Evolutionary conservation across 1,140 invertebrate species (phyloP).

Genomic region (Drosophila ogumai): DNA sequence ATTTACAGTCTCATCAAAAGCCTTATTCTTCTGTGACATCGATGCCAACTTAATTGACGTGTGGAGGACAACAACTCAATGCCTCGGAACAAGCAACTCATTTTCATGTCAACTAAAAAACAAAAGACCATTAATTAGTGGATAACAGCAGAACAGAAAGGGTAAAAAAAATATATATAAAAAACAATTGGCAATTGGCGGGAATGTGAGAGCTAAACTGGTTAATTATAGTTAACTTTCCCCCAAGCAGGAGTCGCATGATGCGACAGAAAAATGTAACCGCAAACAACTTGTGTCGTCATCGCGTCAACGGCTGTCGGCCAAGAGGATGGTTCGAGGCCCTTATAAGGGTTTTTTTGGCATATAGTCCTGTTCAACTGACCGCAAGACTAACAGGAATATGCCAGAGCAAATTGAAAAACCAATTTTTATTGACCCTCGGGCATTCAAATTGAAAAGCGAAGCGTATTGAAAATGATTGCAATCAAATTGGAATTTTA

Average conservation of each 20-base stretch:
- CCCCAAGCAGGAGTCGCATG: conserved; percentile 23
- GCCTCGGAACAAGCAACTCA: conserved; percentile 57
- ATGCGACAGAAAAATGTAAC: conserved; percentile 38
- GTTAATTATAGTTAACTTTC: conserved; percentile 55
- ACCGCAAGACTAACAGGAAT: conserved; percentile 58
- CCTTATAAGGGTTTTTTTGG: not conserved
- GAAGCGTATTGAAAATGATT: conserved; percentile 70
- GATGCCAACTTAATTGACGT: conserved; percentile 43
- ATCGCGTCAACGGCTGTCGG: conserved; percentile 42
- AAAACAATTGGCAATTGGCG: conserved; percentile 54
- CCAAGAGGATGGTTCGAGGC: not conserved
- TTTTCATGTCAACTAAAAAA: conserved; percentile 48
- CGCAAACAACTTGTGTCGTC: conserved; percentile 51
- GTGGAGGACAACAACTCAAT: conserved; percentile 63
- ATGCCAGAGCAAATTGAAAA: conserved; percentile 57
- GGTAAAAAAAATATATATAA: not conserved
- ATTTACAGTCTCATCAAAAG: conserved; percentile 20
- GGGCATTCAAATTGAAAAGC: conserved; percentile 62
- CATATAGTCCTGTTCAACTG: conserved; percentile 50
- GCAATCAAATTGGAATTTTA: conserved; percentile 69
- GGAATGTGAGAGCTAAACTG: conserved; percentile 30
- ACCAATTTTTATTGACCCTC: conserved; percentile 50
- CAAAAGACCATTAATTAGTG: conserved; percentile 39
- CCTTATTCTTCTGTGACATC: conserved; percentile 33
- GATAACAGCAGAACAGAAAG: conserved; percentile 38